Evolutionary conservation across 1,140 invertebrate species (phyloP).

Genomic region (Atta texana): DNA sequence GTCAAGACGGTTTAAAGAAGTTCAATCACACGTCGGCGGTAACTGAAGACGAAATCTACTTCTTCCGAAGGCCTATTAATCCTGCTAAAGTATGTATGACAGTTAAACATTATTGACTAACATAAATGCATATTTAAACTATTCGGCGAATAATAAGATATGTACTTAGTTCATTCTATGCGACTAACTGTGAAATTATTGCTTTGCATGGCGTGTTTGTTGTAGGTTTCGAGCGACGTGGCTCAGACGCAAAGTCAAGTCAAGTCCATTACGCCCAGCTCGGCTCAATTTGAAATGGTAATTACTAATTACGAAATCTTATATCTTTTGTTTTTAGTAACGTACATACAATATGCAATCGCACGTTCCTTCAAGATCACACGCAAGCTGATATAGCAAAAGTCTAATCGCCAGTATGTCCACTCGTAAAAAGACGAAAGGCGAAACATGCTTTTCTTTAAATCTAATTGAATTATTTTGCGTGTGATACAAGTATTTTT

Average conservation of each 20-base stretch:
- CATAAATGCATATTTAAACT: slow-evolving; percentile 25
- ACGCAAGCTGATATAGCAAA: slow-evolving; percentile 74
- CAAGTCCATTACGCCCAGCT: slow-evolving; percentile 83
- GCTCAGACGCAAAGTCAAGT: slow-evolving; percentile 85
- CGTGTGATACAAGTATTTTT: slow-evolving; percentile 66
- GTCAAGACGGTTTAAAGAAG: slow-evolving; percentile 92
- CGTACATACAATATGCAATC: slow-evolving; percentile 62
- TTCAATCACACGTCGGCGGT: slow-evolving; percentile 93
- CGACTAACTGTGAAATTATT: slow-evolving; percentile 72
- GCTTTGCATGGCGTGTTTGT: slow-evolving; percentile 80
- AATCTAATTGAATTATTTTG: slow-evolving; percentile 42
- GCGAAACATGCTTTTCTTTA: neutral
- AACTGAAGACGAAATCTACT: slow-evolving; percentile 97
- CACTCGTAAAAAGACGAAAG: neutral
- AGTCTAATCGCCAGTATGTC: slow-evolving; percentile 6
- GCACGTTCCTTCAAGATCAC: slow-evolving; percentile 76
- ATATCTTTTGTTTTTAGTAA: slow-evolving; percentile 68
- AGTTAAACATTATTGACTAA: slow-evolving; percentile 50
- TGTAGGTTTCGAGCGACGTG: slow-evolving; percentile 86
- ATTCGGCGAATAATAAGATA: slow-evolving; percentile 34
- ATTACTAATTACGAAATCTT: slow-evolving; percentile 75
- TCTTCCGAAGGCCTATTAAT: slow-evolving; percentile 92
- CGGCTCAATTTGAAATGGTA: slow-evolving; percentile 86
- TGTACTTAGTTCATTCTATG: slow-evolving; percentile 55
- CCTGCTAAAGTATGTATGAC: slow-evolving; percentile 89